Base-by-base conservation (phyloP, 2,888 invertebrate genomes). In the Argynnis bischoffii region DNA sequence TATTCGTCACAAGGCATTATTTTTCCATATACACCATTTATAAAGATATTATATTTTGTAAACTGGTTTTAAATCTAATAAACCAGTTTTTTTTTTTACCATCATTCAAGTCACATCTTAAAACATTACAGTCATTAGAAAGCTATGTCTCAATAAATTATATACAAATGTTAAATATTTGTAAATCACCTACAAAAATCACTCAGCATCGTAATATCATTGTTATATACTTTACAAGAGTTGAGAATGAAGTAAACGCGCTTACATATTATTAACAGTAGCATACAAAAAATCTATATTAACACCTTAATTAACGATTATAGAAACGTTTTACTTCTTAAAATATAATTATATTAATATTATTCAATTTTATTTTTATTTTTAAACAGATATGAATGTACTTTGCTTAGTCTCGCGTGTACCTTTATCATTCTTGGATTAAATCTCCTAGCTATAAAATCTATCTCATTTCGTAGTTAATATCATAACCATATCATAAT, bases 401-500 rank as follows among this genome's bases (percentile, higher is more conserved):
- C 2, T 59, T 59, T 59, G 6, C 26, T 50, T 48, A 41, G 21
- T 35, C 3, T 55, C 35, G 35, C 16, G 60, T 35, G 55, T 46
- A 35, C 63, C 61, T 41, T 56, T 41, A 63, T 71, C 67, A 70
- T 67, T 72, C 63, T 70, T 68, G 60, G 67, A 54, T 54, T 26
- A 50, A 54, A 64, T 35, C 14, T 67, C 35, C 47, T 67, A 66
- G 50, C 63, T 63, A 63, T 57, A 65, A 59, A 35, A 54, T 54
- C 51, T 59, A 31, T 71, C 64, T 72, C 64, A 70, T 64, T 69
- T 66, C 63, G 86, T 90, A 90, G 88, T 86, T 88, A 84, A 81
- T 80, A 79, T 87, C 79, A 77, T 78, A 78, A 80, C 79, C 82
- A 82, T 79, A 73, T 80, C 81, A 81, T 82, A 82, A 90, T 89